Evolutionary conservation across 2,888 invertebrate species (phyloP), one percentile per base, ranked within the genome.

Genomic region (Glomeris marginata): DNA sequence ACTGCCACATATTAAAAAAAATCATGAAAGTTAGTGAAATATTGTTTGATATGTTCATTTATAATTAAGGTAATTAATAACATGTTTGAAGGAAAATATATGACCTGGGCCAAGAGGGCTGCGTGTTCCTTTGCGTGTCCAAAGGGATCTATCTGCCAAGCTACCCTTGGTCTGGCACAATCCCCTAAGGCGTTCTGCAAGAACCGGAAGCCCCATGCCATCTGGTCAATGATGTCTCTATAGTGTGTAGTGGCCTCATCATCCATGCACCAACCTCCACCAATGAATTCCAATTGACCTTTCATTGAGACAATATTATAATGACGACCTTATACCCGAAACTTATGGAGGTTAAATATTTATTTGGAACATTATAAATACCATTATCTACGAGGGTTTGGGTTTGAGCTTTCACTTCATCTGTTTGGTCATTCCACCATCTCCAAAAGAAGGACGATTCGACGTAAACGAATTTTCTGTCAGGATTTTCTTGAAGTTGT

Each of bases 141-240:
- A 60, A 87, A 87, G 0, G 86, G 85, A 63, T 87, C 87, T 15
- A 87, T 84, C 67, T 87, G 85, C 86, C 86, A 86, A 0, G 79
- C 84, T 0, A 82, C 74, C 48, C 74, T 75, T 0, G 87, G 85
- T 34, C 78, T 73, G 0, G 77, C 84, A 58, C 85, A 86, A 1
- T 75, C 72, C 0, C 81, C 81, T 41, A 84, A 72, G 0, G 77
- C 78, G 42, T 81, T 78, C 54, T 77, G 77, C 1, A 83, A 61
- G 47, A 56, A 56, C n/a, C 62, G 57, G 35, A 85, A 71, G 16
- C 84, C 84, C 74, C 77, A 78, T 0, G 80, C 78, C 61, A 79
- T 80, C 64, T 83, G 81, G 61, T 84, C 84, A 1, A 84, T 72
- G 1, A 77, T 76, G n/a, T 78, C 77, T 54, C 80, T 58, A 51